phyloP scores from a whole-genome alignment of 2,113 vertebrate genomes.

The Leucopternis melanops region DNA sequence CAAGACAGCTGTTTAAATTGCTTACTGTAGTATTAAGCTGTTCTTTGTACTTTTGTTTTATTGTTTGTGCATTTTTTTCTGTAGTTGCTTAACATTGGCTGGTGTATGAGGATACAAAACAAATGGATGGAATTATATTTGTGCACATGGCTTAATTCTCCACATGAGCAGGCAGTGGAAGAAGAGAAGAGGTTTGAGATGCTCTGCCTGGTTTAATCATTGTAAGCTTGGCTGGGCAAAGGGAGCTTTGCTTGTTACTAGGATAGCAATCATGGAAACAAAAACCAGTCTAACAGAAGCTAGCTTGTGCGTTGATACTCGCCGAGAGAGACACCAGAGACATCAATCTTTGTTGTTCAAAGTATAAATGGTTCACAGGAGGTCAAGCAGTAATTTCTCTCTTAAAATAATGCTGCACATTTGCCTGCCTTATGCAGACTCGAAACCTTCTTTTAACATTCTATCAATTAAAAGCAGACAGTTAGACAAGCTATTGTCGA shows the following conservation, averaged over 20 bases:
- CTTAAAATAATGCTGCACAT: background rate
- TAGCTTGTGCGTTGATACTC: background rate
- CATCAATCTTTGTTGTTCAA: background rate
- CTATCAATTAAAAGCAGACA: background rate
- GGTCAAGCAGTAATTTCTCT: constrained; percentile 3
- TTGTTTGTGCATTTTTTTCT: background rate
- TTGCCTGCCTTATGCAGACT: background rate
- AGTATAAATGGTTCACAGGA: background rate
- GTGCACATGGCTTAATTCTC: background rate
- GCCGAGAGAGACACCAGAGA: background rate
- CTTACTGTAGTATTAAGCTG: background rate
- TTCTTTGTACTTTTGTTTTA: background rate
- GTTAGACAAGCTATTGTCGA: background rate
- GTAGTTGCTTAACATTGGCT: background rate
- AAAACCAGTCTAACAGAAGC: background rate
- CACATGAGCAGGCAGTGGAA: background rate
- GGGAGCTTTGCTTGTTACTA: background rate
- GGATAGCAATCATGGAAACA: background rate
- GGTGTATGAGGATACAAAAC: background rate
- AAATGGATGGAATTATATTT: background rate
- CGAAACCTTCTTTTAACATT: background rate
- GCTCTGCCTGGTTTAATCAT: background rate
- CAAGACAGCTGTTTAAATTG: background rate
- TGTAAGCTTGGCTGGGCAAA: background rate
- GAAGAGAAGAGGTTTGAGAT: background rate